A percentile compares a stretch with the other conserved stretches of the same genome.
Evolutionary conservation across 35 echinoderm and acorn worm species (phyloP).

Genomic region (Stichopus chloronotus): DNA sequence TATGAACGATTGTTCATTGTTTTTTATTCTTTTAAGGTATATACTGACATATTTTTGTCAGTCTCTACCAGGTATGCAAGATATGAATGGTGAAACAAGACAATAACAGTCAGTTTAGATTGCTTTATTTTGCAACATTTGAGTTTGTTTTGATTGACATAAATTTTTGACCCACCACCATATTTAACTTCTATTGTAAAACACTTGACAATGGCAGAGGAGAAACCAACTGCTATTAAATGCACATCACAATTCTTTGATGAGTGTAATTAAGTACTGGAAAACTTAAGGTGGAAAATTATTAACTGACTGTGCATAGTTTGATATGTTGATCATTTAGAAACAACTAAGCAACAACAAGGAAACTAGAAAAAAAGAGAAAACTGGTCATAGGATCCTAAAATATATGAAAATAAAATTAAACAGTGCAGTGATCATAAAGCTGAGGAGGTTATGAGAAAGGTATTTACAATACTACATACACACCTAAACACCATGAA

Average conservation of each 20-base stretch:
- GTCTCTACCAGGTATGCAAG: no score
- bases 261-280: conserved; percentile 14
- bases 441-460: neutral
- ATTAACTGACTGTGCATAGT: conserved; percentile 11
- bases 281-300: conserved; percentile 19
- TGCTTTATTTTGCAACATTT: neutral
- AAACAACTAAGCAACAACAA: neutral
- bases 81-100: neutral
- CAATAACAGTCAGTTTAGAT: neutral
- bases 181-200: neutral
- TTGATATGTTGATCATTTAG: neutral
- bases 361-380: neutral
- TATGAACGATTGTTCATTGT: no score
- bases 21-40: no score
- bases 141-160: neutral
- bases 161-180: neutral
- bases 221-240: neutral
- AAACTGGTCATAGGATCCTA: neutral
- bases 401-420: neutral
- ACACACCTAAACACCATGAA: neutral
- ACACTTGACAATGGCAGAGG: neutral
- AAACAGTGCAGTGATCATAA: neutral
- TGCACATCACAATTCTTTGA: neutral
- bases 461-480: neutral
- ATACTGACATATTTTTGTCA: no score